A percentile compares a stretch with the other conserved stretches of the same genome.
Conservation (phyloP, 2,888 invertebrate species). For the Amphimallon solstitiale region DNA sequence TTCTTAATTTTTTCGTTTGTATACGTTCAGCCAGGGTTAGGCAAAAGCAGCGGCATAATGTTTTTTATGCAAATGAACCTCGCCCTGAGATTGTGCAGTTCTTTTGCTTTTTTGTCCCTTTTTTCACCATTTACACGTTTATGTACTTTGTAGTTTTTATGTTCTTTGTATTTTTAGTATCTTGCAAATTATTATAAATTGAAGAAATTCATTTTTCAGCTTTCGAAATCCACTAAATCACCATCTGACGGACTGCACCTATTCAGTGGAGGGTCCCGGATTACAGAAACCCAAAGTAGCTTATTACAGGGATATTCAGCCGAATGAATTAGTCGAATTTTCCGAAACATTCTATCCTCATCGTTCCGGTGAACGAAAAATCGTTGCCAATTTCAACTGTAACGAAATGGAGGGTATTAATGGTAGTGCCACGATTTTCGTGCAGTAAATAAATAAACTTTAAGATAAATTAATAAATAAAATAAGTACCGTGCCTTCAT, state of each 20-base stretch:
- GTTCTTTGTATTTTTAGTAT: too few relatives aligned
- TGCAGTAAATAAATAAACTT: conserved; percentile 21
- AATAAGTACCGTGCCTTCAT: too few relatives aligned
- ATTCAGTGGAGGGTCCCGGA: conserved; percentile 77
- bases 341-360: conserved; percentile 71
- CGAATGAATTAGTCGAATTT: conserved; percentile 71
- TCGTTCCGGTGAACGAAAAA: conserved; percentile 69
- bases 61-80: too few relatives aligned
- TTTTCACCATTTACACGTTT: too few relatives aligned
- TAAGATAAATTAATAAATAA: background rate
- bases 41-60: too few relatives aligned
- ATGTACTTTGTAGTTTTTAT: too few relatives aligned
- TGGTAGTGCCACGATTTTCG: conserved; percentile 67
- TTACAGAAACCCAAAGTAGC: conserved; percentile 71
- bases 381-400: conserved; percentile 74
- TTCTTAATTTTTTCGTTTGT: too few relatives aligned
- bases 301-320: conserved; percentile 70
- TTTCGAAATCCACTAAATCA: conserved; percentile 76
- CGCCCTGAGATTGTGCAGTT: too few relatives aligned
- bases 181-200: too few relatives aligned
- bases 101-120: too few relatives aligned
- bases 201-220: conserved; percentile 52
- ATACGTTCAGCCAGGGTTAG: too few relatives aligned
- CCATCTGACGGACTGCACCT: conserved; percentile 73
- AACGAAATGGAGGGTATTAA: conserved; percentile 73